These are phyloP conservation scores for Lasioglossum lativentre DNA, from an alignment of 2,888 invertebrate species.

Conservation along the genomic window DNA sequence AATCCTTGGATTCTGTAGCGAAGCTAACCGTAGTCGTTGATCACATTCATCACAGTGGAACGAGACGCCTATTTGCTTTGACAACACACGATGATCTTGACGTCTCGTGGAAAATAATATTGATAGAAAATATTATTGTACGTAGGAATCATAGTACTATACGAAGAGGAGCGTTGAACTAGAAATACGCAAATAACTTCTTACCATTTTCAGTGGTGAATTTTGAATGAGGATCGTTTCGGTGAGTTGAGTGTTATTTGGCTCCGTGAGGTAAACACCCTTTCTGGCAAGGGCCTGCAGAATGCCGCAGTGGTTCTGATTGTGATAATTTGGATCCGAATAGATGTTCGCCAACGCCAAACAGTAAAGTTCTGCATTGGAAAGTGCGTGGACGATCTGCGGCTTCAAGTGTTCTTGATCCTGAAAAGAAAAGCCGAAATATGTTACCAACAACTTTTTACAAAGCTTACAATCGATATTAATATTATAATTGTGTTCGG, in stretches of 20 bases:
- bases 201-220: constrained; percentile 96
- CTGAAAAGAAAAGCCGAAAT: constrained; percentile 83
- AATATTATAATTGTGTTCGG: background rate
- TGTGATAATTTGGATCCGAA: constrained; percentile 98
- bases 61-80: too few relatives aligned
- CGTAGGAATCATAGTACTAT: too few relatives aligned
- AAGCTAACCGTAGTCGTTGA: background rate
- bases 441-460: background rate
- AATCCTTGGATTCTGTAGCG: background rate
- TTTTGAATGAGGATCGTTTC: constrained; percentile 98
- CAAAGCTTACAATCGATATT: background rate
- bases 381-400: constrained; percentile 94
- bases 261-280: constrained; percentile 94
- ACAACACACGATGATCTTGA: background rate
- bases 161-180: background rate
- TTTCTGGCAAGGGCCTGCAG: constrained; percentile 96
- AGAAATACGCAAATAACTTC: constrained; percentile 67
- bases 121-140: background rate
- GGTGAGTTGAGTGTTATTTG: constrained; percentile 94
- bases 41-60: background rate
- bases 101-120: background rate
- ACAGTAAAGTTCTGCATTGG: constrained; percentile 97
- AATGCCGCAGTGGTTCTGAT: constrained; percentile 97
- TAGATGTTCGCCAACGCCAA: constrained; percentile 97
- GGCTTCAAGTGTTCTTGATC: constrained; percentile 97